phyloP scores from a whole-genome alignment of 2,888 invertebrate species.

The Dioctria linearis region DNA sequence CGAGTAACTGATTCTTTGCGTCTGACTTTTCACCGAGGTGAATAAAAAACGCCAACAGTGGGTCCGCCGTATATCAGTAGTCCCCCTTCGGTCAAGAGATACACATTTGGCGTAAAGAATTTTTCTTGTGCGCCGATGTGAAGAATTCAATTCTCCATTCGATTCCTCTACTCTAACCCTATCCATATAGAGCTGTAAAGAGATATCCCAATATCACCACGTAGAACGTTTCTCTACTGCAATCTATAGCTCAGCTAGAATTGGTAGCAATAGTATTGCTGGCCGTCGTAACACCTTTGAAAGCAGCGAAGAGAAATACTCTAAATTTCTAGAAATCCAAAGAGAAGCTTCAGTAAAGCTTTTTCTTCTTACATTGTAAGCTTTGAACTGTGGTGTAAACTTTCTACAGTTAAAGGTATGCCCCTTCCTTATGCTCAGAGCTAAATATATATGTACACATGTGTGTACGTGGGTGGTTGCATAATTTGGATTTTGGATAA shows the following conservation, averaged over 20 bases:
- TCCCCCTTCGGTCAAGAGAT: slow-evolving; percentile 20
- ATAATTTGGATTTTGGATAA: slow-evolving; percentile 13
- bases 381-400: neutral
- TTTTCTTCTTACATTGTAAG: neutral
- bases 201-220: too few relatives aligned
- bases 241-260: too few relatives aligned
- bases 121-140: slow-evolving; percentile 15
- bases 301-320: too few relatives aligned
- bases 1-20: slow-evolving; percentile 56
- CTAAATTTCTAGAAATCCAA: neutral
- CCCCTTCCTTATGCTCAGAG: neutral
- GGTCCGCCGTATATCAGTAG: neutral
- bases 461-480: neutral
- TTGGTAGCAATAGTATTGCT: too few relatives aligned
- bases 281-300: too few relatives aligned
- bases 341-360: neutral
- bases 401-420: neutral
- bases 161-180: neutral
- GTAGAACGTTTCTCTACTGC: too few relatives aligned
- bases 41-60: slow-evolving; percentile 13
- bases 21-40: slow-evolving; percentile 55
- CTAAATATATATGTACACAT: neutral
- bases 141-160: neutral
- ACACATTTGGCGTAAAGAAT: slow-evolving; percentile 30
- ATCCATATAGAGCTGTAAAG: too few relatives aligned